Evolutionary conservation across 2,888 invertebrate species (phyloP).

Genomic region (Amphipyra tragopoginis): DNA sequence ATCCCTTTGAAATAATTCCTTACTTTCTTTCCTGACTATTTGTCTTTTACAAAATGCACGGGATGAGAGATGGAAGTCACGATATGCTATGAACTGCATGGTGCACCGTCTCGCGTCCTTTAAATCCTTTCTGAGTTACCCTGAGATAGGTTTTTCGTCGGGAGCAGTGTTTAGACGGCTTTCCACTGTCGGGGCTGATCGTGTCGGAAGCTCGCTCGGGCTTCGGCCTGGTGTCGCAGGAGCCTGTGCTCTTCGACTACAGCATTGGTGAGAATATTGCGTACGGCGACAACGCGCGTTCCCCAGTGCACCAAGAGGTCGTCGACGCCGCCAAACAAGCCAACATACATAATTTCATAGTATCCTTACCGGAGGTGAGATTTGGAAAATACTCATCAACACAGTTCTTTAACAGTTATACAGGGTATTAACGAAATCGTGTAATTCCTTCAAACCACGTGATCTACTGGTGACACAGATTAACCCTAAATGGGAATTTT

Average conservation of each 20-base stretch:
- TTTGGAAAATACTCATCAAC: neutral
- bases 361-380: slow-evolving; percentile 91
- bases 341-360: slow-evolving; percentile 94
- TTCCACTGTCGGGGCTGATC: slow-evolving; percentile 30
- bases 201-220: slow-evolving; percentile 90
- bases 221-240: slow-evolving; percentile 88
- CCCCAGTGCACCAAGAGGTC: slow-evolving; percentile 91
- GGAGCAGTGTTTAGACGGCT: slow-evolving; percentile 39
- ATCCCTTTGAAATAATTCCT: too few species aligned
- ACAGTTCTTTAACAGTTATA: too few species aligned
- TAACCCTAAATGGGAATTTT: too few species aligned
- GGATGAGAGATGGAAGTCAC: too few species aligned
- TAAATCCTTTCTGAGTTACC: neutral
- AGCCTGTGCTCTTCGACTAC: slow-evolving; percentile 95
- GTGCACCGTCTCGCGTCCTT: too few species aligned
- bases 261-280: slow-evolving; percentile 96
- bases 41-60: too few species aligned
- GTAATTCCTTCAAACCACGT: too few species aligned
- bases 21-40: too few species aligned
- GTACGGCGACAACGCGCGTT: slow-evolving; percentile 93
- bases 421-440: too few species aligned
- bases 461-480: too few species aligned
- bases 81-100: neutral
- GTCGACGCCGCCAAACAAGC: slow-evolving; percentile 93
- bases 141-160: neutral